phyloP scores from a whole-genome alignment of 35 echinoderm and acorn worm genomes.

The Ophiothrix spiculata region DNA sequence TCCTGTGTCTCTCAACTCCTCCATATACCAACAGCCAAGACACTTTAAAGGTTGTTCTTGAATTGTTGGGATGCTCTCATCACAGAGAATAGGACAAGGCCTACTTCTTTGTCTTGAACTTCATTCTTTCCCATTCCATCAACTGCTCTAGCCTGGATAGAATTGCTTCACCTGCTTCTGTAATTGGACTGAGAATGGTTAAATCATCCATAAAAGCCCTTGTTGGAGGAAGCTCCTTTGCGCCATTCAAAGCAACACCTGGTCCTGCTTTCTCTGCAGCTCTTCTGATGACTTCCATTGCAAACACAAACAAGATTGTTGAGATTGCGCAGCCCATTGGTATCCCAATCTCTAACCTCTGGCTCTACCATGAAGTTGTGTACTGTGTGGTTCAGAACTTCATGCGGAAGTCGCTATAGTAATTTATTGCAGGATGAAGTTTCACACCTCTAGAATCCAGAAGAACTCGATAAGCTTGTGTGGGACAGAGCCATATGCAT shows the following conservation, averaged over 20 bases:
- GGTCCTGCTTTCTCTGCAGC: neutral
- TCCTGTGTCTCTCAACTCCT: slow-evolving; percentile 26
- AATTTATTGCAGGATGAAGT: neutral
- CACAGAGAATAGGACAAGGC: slow-evolving; percentile 17
- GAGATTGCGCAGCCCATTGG: neutral
- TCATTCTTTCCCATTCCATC: neutral
- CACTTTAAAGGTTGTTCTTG: slow-evolving; percentile 1
- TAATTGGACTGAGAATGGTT: neutral
- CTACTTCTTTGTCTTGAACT: neutral
- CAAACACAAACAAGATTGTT: neutral
- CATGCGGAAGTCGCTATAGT: neutral
- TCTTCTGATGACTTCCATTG: slow-evolving; percentile 2
- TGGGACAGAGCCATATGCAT: neutral
- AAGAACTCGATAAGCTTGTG: neutral
- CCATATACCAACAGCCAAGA: slow-evolving; percentile 25
- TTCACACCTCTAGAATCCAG: neutral
- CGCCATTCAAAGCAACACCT: neutral
- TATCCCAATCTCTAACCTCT: neutral
- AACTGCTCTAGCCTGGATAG: neutral
- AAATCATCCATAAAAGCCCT: slow-evolving; percentile 5
- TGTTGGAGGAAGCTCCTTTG: neutral
- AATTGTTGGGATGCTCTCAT: slow-evolving; percentile 5
- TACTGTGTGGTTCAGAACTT: neutral
- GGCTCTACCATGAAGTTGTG: neutral
- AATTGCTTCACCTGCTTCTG: neutral